These are phyloP conservation scores for Abrostola tripartita DNA, from an alignment of 2,888 invertebrate genomes.

Conservation along the genomic window DNA sequence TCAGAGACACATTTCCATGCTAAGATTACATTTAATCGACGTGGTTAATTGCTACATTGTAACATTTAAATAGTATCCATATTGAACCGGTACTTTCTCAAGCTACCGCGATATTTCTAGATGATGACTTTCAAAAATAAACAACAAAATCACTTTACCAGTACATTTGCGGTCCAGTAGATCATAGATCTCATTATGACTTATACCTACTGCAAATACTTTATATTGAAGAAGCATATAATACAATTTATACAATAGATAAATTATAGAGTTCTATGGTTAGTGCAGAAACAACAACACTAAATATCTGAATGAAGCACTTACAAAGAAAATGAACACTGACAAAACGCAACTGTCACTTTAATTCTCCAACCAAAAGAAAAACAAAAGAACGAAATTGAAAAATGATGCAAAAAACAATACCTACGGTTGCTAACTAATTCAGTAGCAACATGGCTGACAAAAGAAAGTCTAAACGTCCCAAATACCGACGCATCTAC, in stretches of 20 bases:
- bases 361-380: conserved; percentile 9
- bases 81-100: background rate
- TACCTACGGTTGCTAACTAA: conserved; percentile 21
- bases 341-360: background rate
- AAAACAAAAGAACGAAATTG: conserved; percentile 10
- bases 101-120: background rate
- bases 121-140: background rate
- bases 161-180: too few species aligned
- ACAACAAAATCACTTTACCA: too few species aligned
- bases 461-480: conserved; percentile 62
- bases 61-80: conserved; percentile 1
- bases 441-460: conserved; percentile 48
- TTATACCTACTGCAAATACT: too few species aligned
- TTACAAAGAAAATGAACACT: background rate
- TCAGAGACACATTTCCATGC: background rate
- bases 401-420: conserved; percentile 16
- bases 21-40: background rate
- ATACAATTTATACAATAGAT: too few species aligned
- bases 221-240: too few species aligned
- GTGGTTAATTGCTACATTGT: background rate
- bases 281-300: too few species aligned
- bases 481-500: conserved; percentile 69
- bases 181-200: too few species aligned
- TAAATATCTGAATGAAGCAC: background rate
- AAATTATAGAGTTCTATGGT: too few species aligned